These are phyloP conservation scores for Oscheius sp. DNA, from an alignment of 2,888 invertebrate species.

Conservation along the genomic window DNA sequence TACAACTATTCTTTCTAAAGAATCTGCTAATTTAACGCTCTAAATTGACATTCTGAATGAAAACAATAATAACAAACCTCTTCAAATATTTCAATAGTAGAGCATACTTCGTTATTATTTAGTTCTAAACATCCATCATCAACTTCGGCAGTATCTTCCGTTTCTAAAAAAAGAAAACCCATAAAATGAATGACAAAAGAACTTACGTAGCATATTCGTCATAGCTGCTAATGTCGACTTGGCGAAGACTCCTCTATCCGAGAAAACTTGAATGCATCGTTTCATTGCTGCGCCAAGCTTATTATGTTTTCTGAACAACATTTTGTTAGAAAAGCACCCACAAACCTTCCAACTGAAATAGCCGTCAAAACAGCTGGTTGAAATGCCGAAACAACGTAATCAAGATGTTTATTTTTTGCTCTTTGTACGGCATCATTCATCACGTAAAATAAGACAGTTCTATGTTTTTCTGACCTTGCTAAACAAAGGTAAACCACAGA, in stretches of 20 bases:
- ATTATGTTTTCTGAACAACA: slow-evolving; percentile 43
- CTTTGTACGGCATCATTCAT: slow-evolving; percentile 99
- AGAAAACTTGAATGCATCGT: slow-evolving; percentile 73
- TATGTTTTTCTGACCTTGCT: slow-evolving; percentile 50
- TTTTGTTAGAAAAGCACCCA: not conserved
- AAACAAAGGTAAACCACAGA: not conserved
- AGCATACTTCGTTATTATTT: slow-evolving; percentile 38
- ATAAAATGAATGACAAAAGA: not conserved
- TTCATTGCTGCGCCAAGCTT: slow-evolving; percentile 65
- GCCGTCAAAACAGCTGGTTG: slow-evolving; percentile 52
- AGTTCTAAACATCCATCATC: slow-evolving; percentile 47
- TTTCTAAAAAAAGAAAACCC: slow-evolving; percentile 15
- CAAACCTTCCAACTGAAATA: slow-evolving; percentile 46
- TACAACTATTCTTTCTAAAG: slow-evolving; percentile 37
- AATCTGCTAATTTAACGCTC: slow-evolving; percentile 27
- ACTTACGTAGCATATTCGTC: slow-evolving; percentile 56
- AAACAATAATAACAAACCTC: slow-evolving; percentile 19
- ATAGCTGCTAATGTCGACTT: slow-evolving; percentile 83
- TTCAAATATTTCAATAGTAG: slow-evolving; percentile 41
- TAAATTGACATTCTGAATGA: not conserved
- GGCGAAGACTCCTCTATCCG: slow-evolving; percentile 76
- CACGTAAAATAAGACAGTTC: slow-evolving; percentile 90
- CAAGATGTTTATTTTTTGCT: slow-evolving; percentile 58
- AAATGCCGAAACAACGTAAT: slow-evolving; percentile 46
- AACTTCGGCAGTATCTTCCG: slow-evolving; percentile 40